A percentile compares a stretch with the other conserved stretches of the same genome.
These are phyloP conservation scores for Polymixis flavicincta DNA, from an alignment of 2,888 invertebrate species.

Conservation along the genomic window DNA sequence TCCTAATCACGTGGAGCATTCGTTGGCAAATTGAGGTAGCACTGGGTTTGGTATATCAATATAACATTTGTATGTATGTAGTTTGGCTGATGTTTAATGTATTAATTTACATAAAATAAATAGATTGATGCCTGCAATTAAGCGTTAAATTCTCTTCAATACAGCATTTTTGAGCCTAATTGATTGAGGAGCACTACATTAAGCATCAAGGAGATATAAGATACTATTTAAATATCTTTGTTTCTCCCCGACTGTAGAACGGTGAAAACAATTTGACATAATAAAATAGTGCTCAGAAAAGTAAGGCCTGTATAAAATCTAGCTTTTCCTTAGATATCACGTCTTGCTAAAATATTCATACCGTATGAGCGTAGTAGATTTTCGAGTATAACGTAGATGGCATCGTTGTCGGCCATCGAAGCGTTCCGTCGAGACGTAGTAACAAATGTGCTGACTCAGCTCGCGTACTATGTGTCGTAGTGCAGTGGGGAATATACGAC, in stretches of 20 bases:
- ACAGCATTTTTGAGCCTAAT: neutral
- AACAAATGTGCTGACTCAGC: conserved; percentile 31
- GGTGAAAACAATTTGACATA: neutral
- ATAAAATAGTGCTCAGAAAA: neutral
- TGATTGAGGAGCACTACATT: neutral
- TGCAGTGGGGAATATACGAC: neutral
- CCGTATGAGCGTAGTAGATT: conserved; percentile 10
- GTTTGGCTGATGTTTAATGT: neutral
- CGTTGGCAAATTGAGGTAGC: conserved; percentile 13
- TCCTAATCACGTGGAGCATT: conserved; percentile 37
- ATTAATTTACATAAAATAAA: neutral
- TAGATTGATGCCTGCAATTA: neutral
- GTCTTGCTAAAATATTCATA: conserved; percentile 21
- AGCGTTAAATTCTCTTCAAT: neutral
- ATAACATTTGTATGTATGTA: neutral
- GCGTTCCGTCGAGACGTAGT: conserved; percentile 24
- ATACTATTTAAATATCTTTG: neutral
- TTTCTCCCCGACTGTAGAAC: neutral
- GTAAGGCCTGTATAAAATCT: neutral
- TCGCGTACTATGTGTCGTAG: conserved; percentile 8
- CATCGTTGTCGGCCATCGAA: conserved; percentile 6
- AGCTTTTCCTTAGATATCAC: neutral
- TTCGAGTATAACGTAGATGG: conserved; percentile 7
- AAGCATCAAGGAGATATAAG: too few relatives aligned
- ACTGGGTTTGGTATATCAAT: neutral